Evolutionary conservation across 2,797 vertebrate genomes (phyloP).

Genomic region (Todus mexicanus): DNA sequence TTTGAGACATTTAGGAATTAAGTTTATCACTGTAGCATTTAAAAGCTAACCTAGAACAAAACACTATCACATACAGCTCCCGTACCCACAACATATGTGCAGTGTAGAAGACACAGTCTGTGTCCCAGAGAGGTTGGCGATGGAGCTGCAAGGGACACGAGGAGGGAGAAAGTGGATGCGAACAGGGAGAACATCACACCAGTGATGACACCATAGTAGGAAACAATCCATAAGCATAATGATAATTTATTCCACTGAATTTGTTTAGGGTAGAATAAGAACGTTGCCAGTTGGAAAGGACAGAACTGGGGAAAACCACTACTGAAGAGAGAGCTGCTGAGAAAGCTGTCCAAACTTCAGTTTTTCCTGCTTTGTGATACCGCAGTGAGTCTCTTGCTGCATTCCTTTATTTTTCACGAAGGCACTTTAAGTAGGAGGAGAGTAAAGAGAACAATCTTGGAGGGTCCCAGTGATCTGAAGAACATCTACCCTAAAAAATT

Average conservation of each 20-base stretch:
- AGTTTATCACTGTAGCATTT: neutral
- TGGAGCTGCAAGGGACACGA: neutral
- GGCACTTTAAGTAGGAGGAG: neutral
- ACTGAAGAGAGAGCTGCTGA: neutral
- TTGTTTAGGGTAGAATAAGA: neutral
- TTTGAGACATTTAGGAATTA: neutral
- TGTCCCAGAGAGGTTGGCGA: neutral
- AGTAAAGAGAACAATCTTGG: neutral
- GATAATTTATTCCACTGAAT: neutral
- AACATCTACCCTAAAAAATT: neutral
- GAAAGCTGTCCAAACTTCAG: neutral
- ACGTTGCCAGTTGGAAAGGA: neutral
- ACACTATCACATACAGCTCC: neutral
- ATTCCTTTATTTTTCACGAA: neutral
- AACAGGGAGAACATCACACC: neutral
- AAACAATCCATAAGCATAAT: neutral
- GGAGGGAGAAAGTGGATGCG: neutral
- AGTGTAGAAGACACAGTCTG: rapidly evolving
- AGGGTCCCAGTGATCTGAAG: neutral
- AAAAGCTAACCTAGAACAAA: neutral
- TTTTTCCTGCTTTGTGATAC: neutral
- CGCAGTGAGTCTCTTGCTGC: neutral
- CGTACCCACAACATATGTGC: rapidly evolving
- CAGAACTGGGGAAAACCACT: neutral
- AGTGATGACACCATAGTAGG: neutral